Evolutionary conservation across 2,113 vertebrate species (phyloP), one percentile per base, ranked within the genome.

Genomic region (Diphyllodes magnificus): DNA sequence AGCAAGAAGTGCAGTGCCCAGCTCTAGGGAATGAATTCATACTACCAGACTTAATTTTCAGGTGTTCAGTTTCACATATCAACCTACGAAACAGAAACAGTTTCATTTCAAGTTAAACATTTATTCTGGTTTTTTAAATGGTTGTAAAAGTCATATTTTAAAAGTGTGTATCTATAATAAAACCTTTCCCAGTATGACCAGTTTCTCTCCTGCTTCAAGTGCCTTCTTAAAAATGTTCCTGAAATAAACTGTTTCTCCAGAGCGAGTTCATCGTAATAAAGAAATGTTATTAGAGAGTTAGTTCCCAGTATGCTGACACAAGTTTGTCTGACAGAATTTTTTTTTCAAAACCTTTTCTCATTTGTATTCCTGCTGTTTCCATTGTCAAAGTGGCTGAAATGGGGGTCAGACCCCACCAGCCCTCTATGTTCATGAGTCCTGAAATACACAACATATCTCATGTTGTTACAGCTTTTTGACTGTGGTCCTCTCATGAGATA

Each of bases 11-110:
- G 88, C 71, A 86, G 39, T 82, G 71, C 79, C 20, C 92, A 73
- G 51, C 94, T 95, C 60, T 78, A 93, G 82, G 64, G 75, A 93
- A 93, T 75, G 35, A 69, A 84, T 95, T 94, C 13, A 19, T 84
- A 60, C 70, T 60, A 63, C 68, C 53, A 42, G 21, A 37, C 44
- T 66, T 83, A 77, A 70, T 72, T 95, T 93, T 77, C 61, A 77
- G 33, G 33, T 91, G 42, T 63, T 95, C 47, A 35, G 19, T 85
- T 95, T 95, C 82, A 77, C 56, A 40, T 91, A 61, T 68, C 71
- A 80, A 25, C 40, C 17, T 33, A 27, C 33, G 73, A 93, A 88
- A 80, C 45, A 90, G 86, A 94, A 65, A 42, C 42, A 57, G 59
- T 72, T 65, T 72, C 57, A 69, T 87, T 92, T 90, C 59, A 70